Base-by-base conservation (phyloP, 2,888 invertebrate genomes). In the Pecten maximus region DNA sequence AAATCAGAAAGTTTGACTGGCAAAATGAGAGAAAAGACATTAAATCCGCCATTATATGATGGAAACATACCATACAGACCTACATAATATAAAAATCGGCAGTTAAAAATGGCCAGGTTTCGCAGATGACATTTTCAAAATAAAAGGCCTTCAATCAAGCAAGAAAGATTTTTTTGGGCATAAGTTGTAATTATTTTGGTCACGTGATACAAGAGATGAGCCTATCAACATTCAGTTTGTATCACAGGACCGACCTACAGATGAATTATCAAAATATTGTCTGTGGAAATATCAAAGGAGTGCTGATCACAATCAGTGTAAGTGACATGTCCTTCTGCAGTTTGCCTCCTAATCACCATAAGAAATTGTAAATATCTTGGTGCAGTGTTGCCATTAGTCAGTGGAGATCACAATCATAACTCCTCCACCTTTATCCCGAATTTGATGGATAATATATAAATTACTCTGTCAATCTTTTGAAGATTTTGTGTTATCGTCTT, bases 111-210 rank as follows among this genome's bases (percentile, higher is more conserved):
- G 74, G 74, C 74, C 74, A 74, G 35, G 74, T 35, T 74, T 74
- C 74, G 74, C 74, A 74, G 74, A 74, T 35, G 74, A 74, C 74
- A 74, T 74, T 8, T 74, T 74, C 74, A 35, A 74, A 74, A 74
- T 74, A 74, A 74, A 74, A 74, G 74, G 74, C 74, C 28, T 74
- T 74, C 74, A 74, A 74, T 74, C 74, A 74, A 74, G 74, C 74
- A 74, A 74, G 74, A 74, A 74, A 74, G 74, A 74, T 74, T 74
- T 74, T 74, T 74, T 74, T 74, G 28, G 74, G 28, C 74, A 35
- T 74, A 74, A 74, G 74, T 74, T 74, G 74, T 35, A 74, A 74
- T 74, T 74, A 74, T 74, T 74, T 28, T 8, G 1, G 15, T 74
- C 74, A 74, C 74, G 74, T 74, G 74, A 74, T 6, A 35, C 74